Evolutionary conservation across 2,797 vertebrate species (phyloP).

Genomic region (Sebastes jordani): DNA sequence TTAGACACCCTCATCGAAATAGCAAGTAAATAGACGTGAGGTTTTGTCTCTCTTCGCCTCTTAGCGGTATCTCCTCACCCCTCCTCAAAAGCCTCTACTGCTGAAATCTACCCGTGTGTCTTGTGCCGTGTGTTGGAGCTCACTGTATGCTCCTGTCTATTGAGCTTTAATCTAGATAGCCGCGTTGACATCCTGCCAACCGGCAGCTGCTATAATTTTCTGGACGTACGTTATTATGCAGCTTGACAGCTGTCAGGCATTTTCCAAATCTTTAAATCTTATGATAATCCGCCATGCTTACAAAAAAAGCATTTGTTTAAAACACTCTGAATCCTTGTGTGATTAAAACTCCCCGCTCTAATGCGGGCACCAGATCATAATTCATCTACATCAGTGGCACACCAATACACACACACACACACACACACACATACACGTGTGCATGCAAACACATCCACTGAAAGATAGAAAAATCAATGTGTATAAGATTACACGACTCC

Average conservation of each 20-base stretch:
- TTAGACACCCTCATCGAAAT: slow-evolving; percentile 59
- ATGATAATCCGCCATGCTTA: slow-evolving; percentile 82
- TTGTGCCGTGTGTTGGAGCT: slow-evolving; percentile 23
- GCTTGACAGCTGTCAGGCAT: slow-evolving; percentile 83
- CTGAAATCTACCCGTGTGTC: slow-evolving; percentile 16
- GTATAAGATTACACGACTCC: slow-evolving; percentile 64
- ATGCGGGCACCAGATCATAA: slow-evolving; percentile 68
- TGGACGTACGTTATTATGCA: slow-evolving; percentile 77
- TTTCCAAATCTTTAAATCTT: slow-evolving; percentile 85
- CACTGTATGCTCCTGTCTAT: slow-evolving; percentile 65
- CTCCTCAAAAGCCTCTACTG: slow-evolving; percentile 9
- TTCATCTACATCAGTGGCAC: slow-evolving; percentile 69
- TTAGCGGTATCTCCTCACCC: neutral
- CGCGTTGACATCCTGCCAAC: slow-evolving; percentile 77
- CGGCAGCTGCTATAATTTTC: slow-evolving; percentile 77
- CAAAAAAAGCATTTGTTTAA: slow-evolving; percentile 81
- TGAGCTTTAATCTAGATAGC: slow-evolving; percentile 80
- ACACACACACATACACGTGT: slow-evolving; percentile 9
- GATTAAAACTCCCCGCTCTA: slow-evolving; percentile 81
- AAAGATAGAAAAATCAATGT: slow-evolving; percentile 68
- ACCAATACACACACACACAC: slow-evolving; percentile 10
- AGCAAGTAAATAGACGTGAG: slow-evolving; percentile 42
- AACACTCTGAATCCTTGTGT: slow-evolving; percentile 80
- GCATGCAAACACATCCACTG: slow-evolving; percentile 39
- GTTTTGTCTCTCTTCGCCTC: slow-evolving; percentile 40